phyloP scores from a whole-genome alignment of 2,888 invertebrate genomes.

The Entomobrya proxima region DNA sequence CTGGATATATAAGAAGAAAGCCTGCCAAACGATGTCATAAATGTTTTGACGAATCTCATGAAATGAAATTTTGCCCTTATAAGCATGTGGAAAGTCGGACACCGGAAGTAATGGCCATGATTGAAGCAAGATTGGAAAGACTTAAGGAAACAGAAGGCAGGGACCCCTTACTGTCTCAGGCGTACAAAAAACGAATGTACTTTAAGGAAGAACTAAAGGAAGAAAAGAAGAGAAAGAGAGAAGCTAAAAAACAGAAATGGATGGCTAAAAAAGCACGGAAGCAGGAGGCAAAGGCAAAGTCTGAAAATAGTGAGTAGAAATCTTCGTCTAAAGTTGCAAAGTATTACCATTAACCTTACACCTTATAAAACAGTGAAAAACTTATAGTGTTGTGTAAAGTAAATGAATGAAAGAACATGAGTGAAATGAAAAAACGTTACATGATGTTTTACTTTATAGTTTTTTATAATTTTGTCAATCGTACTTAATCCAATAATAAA shows the following conservation, averaged over 20 bases:
- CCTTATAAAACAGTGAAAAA: too few species aligned
- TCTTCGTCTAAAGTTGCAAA: neutral
- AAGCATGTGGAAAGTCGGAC: neutral
- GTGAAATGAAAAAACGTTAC: too few species aligned
- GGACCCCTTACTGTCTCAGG: neutral
- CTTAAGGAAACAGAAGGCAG: neutral
- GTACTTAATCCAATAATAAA: too few species aligned
- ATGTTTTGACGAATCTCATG: constrained; percentile 10
- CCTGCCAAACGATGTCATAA: constrained; percentile 3
- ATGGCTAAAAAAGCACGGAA: neutral
- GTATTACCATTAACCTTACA: neutral
- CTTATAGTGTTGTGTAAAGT: too few species aligned
- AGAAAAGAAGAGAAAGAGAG: neutral
- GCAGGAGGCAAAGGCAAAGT: neutral
- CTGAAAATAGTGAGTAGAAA: neutral
- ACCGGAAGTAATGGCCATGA: neutral
- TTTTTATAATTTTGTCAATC: too few species aligned
- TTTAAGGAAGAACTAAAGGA: neutral
- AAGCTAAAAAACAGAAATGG: neutral
- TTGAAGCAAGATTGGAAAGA: neutral
- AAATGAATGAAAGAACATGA: too few species aligned
- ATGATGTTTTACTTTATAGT: too few species aligned
- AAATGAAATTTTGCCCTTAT: neutral
- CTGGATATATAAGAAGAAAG: neutral
- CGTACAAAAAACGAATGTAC: neutral